These are phyloP conservation scores for Oreochromis tanganicae DNA, from an alignment of 2,113 vertebrate species.

Conservation along the genomic window DNA sequence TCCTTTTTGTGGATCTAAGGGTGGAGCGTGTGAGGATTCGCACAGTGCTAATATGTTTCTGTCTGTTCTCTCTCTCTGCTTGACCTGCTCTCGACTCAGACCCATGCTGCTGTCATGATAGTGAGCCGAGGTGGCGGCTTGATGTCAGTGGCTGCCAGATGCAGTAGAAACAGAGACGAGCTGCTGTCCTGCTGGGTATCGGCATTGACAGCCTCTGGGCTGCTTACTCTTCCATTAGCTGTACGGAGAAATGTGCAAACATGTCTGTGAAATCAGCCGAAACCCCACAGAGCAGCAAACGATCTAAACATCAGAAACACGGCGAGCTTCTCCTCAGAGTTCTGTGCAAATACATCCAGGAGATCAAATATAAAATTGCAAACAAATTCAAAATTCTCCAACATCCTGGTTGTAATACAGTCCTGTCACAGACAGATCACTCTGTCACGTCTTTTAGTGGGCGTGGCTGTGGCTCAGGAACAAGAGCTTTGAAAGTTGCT, in stretches of 20 bases:
- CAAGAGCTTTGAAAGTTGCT: background rate
- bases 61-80: background rate
- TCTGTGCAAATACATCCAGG: background rate
- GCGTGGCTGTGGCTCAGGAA: background rate
- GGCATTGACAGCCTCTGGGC: conserved; percentile 4
- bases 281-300: background rate
- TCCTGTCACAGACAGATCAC: background rate
- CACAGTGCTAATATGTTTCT: background rate
- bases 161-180: conserved; percentile 11
- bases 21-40: background rate
- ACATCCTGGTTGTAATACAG: background rate
- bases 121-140: background rate
- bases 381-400: background rate
- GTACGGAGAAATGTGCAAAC: background rate
- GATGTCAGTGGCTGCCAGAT: background rate
- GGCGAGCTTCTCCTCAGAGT: background rate
- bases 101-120: background rate
- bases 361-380: background rate
- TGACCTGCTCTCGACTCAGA: background rate
- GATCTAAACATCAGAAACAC: background rate
- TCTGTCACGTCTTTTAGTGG: background rate
- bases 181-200: conserved; percentile 17
- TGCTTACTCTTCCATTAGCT: conserved; percentile 1
- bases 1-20: background rate
- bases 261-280: background rate